phyloP scores from a whole-genome alignment of 2,113 vertebrate genomes.

The Mormyrus lacerda region DNA sequence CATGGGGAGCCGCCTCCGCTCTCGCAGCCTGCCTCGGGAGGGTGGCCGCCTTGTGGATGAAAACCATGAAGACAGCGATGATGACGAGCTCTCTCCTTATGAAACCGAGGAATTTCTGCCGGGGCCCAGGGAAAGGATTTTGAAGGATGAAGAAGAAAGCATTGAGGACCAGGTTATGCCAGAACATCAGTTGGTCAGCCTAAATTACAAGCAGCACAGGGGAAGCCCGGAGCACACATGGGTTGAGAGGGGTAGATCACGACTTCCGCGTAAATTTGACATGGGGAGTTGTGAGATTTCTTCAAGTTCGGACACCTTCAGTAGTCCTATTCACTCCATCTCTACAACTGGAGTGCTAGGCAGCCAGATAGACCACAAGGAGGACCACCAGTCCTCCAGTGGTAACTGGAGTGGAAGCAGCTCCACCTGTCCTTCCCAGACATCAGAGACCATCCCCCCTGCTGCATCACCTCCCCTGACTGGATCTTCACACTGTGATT shows the following conservation, averaged over 20 bases:
- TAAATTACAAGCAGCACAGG: slow-evolving; percentile 76
- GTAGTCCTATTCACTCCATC: slow-evolving; percentile 91
- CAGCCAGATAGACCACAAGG: slow-evolving; percentile 91
- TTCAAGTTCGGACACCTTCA: slow-evolving; percentile 95
- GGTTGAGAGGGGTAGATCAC: slow-evolving; percentile 78
- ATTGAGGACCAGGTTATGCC: slow-evolving; percentile 74
- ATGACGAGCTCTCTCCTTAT: slow-evolving; percentile 71
- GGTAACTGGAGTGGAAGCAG: slow-evolving; percentile 98
- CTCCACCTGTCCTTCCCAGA: slow-evolving; percentile 95
- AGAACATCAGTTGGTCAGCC: slow-evolving; percentile 71
- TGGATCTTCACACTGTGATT: slow-evolving; percentile 96
- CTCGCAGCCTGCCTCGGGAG: slow-evolving; percentile 88
- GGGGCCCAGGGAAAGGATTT: slow-evolving; percentile 66
- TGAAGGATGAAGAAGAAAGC: slow-evolving; percentile 74
- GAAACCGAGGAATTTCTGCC: slow-evolving; percentile 76
- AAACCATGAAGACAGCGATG: slow-evolving; percentile 62
- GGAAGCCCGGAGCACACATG: slow-evolving; percentile 79
- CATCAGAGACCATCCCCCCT: slow-evolving; percentile 91
- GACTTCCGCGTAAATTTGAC: slow-evolving; percentile 78
- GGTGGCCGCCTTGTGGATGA: slow-evolving; percentile 76
- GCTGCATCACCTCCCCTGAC: slow-evolving; percentile 92
- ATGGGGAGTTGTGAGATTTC: slow-evolving; percentile 97
- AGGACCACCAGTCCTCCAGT: slow-evolving; percentile 96
- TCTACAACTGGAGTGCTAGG: slow-evolving; percentile 79
- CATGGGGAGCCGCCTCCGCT: slow-evolving; percentile 76